Base-by-base conservation (phyloP, 2,113 vertebrate species). In the Serinus canaria region DNA sequence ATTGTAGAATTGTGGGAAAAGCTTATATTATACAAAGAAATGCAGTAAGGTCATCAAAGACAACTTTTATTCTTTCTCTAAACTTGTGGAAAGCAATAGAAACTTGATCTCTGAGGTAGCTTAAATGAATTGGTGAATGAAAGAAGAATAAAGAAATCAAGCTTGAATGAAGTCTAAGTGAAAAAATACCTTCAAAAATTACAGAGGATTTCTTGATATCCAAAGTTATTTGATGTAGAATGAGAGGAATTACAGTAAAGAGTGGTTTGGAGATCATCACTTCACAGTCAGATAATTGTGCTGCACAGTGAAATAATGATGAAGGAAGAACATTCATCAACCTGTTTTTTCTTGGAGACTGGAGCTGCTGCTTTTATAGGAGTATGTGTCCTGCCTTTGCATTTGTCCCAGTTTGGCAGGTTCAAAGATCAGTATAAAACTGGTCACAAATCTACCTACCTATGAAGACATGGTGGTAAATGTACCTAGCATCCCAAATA, bases 171-270 rank as follows among this genome's bases (percentile, higher is more conserved):
- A 92, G 66, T 37, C 31, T 81, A 37, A 86, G n/a, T 43, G 52
- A 83, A 89, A 87, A 95, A 92, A 83, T 22, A 50, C 52, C 39
- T 74, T 79, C 31, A 66, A 15, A 60, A 43, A 80, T 87, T 39
- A 78, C 39, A 75, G 33, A 52, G 17, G 10, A 31, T 52, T 78
- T 74, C 50, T 89, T 78, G 28, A 75, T 60, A 76, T 43, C 44
- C 53, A 68, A 68, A 93, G 41, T 55, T 92, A 55, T 94, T 94
- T 89, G 58, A 90, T 47, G 25, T 49, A 72, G 66, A 95, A 83
- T 60, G 35, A 59, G 56, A 96, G 47, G n/a, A 83, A 72, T 79
- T 84, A 60, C 14, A 81, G 46, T 59, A 28, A 89, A 81, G 87
- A 75, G 17, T 67, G 33, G 35, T 78, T 93, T 47, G 72, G 47